phyloP scores from a whole-genome alignment of 2,888 invertebrate genomes.

The Ganaspis brasiliensis region DNA sequence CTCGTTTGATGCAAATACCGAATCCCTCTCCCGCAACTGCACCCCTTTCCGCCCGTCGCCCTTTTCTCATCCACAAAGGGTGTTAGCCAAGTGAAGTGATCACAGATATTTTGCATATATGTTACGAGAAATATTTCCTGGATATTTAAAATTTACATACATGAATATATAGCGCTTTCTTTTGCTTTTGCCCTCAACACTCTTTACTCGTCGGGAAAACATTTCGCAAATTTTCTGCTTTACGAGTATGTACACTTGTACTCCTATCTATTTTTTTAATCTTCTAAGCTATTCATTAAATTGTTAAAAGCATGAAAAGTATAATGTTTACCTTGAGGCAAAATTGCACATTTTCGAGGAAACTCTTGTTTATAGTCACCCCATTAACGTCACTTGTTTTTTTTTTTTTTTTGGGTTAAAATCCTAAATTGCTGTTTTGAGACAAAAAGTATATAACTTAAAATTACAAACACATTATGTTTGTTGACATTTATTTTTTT shows the following conservation, averaged over 20 bases:
- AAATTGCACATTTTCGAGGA: not conserved
- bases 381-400: too few relatives aligned
- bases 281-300: not conserved
- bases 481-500: too few relatives aligned
- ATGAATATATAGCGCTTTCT: conserved; percentile 25
- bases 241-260: not conserved
- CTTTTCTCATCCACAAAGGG: conserved; percentile 41
- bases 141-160: conserved; percentile 41
- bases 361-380: not conserved
- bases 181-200: not conserved
- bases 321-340: not conserved
- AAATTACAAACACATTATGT: too few relatives aligned
- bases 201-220: not conserved
- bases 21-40: conserved; percentile 12
- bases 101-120: conserved; percentile 41
- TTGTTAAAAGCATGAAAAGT: not conserved
- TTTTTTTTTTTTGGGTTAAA: too few relatives aligned
- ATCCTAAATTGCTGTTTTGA: too few relatives aligned
- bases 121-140: conserved; percentile 26
- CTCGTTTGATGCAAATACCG: conserved; percentile 46
- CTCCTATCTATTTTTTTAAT: not conserved
- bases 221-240: not conserved
- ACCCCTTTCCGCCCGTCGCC: conserved; percentile 11
- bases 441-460: too few relatives aligned
- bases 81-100: conserved; percentile 30